Conservation (phyloP, 2,888 invertebrate species). For the Apomyelois bistriatella region DNA sequence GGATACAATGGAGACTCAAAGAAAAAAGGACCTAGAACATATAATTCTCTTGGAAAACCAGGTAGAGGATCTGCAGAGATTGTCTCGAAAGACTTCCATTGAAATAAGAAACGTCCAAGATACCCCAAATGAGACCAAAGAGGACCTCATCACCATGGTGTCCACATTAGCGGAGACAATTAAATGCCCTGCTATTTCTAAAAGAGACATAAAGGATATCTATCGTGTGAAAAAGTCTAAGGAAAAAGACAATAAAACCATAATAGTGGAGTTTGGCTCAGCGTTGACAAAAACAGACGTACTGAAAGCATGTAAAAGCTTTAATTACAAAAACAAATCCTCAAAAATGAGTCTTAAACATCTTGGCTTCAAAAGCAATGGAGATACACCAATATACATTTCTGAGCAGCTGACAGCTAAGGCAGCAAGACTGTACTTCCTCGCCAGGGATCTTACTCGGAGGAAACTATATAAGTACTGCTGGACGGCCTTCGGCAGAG, state of each 20-base stretch:
- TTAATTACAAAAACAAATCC: background rate
- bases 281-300: background rate
- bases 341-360: background rate
- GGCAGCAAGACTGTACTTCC: background rate
- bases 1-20: background rate
- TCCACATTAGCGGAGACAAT: background rate
- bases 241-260: background rate
- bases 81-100: background rate
- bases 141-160: background rate
- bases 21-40: background rate
- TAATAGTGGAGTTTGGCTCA: background rate
- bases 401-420: background rate
- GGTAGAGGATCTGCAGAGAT: background rate
- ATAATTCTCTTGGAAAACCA: background rate
- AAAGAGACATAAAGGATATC: background rate
- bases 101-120: background rate
- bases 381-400: background rate
- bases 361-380: background rate
- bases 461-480: background rate
- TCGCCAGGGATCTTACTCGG: background rate
- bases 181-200: background rate
- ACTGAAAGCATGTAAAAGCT: background rate
- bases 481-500: background rate
- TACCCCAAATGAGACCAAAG: background rate
- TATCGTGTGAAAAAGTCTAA: background rate